Base-by-base conservation (phyloP, 1,140 invertebrate genomes). In the Ceratoteleas bidentatus region DNA sequence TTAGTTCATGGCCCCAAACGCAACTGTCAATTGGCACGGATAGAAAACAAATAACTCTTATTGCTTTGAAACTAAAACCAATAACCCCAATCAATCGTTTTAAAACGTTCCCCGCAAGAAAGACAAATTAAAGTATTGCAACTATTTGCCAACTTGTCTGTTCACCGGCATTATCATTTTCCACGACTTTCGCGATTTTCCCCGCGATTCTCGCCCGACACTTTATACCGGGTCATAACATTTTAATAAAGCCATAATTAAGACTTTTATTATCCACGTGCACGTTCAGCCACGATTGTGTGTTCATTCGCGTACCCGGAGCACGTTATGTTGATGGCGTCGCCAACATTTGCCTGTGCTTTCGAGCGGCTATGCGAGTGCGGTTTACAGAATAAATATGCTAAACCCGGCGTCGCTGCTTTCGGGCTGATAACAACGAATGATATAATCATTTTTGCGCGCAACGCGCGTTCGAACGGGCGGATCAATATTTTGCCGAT, bases 341-440 rank as follows among this genome's bases (percentile, higher is more conserved):
- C 60, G 65, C 58, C 38, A 75, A 81, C 70, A 68, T 81, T 81
- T 74, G 70, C 70, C 40, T 52, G 57, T 56, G 53, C 70, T 64
- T 65, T 70, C 65, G 64, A 74, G 57, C 43, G 57, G 52, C 43
- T 74, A 78, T 61, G 66, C n/a, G n/a, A 69, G 58, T 65, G 70
- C 10, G 70, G 78, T 81, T 75, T 58, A 57, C 64, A 65, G 64
- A 69, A 75, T 75, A 74, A 81, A 70, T 69, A 80, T 66, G 70
- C 50, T 57, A 69, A 80, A 43, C 69, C 34, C 45, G 40, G n/a
- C 13, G 11, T 9, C 54, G 66, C 33, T 5, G 34, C 52, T 43
- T 69, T 81, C 64, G 45, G 50, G 36, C 10, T 74, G 64, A 74
- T 72, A 81, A 74, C 58, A 24, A 65, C 53, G 52, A 61, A 64